These are phyloP conservation scores for Eptesicus fuscus DNA, from an alignment of 2,113 vertebrate genomes.

Conservation along the genomic window DNA sequence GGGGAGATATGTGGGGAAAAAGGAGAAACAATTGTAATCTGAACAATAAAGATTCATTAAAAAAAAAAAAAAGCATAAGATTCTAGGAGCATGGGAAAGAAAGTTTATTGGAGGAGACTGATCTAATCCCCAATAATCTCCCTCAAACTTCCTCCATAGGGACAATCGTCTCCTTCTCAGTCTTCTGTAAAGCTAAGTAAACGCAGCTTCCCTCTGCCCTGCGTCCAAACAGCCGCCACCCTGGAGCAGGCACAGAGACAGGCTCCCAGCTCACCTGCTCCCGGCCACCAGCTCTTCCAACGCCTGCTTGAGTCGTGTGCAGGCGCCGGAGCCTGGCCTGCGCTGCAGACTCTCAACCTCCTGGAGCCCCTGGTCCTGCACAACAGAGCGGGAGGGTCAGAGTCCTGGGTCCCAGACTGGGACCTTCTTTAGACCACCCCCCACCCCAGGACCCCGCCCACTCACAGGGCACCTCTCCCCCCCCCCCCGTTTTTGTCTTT, in stretches of 20 bases:
- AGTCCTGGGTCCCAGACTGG: background rate
- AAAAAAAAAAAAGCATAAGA: background rate
- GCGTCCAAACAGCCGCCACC: background rate
- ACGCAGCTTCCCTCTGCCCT: accelerated
- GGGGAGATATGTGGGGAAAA: too few species aligned
- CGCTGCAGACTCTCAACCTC: slow-evolving; percentile 87
- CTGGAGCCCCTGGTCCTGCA: slow-evolving; percentile 88
- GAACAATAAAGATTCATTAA: too few species aligned
- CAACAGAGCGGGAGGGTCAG: background rate
- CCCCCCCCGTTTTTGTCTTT: background rate
- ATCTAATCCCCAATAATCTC: background rate
- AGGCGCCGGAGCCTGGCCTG: slow-evolving; percentile 83
- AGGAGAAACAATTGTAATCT: too few species aligned
- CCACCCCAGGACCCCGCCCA: background rate
- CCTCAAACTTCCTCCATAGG: background rate
- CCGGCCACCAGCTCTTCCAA: slow-evolving; percentile 90
- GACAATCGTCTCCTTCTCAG: background rate
- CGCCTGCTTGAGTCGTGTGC: slow-evolving; percentile 83
- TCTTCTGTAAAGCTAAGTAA: background rate
- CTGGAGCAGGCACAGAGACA: background rate
- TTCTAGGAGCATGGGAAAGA: background rate
- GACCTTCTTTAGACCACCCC: background rate
- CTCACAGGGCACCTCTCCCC: background rate
- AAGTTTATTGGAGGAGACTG: background rate
- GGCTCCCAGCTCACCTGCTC: slow-evolving; percentile 86